phyloP scores from a whole-genome alignment of 2,113 vertebrate species.

The Spermophilus dauricus region DNA sequence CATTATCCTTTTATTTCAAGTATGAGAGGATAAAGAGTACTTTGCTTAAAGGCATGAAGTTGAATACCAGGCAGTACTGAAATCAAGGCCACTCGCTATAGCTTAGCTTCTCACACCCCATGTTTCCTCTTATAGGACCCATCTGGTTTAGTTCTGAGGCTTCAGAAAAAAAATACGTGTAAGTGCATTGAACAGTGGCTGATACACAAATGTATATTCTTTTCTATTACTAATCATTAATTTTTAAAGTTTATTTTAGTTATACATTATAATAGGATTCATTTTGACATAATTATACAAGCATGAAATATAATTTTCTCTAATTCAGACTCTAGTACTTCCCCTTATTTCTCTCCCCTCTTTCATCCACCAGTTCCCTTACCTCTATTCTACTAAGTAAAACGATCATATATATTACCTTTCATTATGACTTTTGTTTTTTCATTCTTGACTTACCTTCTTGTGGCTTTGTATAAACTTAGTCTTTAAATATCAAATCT shows the following conservation, averaged over 20 bases:
- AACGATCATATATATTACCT: background rate
- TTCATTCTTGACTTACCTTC: background rate
- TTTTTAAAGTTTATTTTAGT: no score
- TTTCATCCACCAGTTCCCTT: no score
- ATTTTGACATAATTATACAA: no score
- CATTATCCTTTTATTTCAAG: background rate
- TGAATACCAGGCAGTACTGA: background rate
- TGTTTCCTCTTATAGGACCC: background rate
- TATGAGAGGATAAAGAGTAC: background rate
- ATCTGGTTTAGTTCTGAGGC: background rate
- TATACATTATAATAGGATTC: no score
- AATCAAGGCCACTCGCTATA: background rate
- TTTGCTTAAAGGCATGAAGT: background rate
- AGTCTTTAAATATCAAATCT: background rate
- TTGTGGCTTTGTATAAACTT: background rate
- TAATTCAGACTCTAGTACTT: no score
- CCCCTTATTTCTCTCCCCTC: no score
- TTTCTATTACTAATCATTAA: background rate
- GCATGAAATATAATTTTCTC: no score
- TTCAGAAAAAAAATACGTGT: background rate
- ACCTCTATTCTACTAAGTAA: no score
- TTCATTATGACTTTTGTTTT: background rate
- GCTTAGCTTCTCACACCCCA: background rate
- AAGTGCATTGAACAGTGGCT: background rate
- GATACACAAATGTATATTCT: background rate